Base-by-base conservation (phyloP, 2,113 vertebrate genomes). In the Asarcornis scutulata region DNA sequence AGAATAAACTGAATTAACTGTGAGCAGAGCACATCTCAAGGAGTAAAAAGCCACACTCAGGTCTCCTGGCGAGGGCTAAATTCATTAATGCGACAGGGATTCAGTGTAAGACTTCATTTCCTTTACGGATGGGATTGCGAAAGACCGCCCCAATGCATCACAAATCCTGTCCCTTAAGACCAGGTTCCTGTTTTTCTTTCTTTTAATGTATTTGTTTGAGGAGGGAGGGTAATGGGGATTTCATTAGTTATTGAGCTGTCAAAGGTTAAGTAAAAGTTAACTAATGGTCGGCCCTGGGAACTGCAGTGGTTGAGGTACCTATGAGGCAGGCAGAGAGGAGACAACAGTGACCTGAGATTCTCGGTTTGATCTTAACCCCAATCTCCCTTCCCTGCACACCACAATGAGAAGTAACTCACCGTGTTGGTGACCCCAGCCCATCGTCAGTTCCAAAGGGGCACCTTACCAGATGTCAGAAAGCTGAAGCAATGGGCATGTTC, bases 241-340 rank as follows among this genome's bases (percentile, higher is more conserved):
- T 71, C 1, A 2, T 42, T 84, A 91, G n/a, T 67, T 68, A 81
- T 6, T 18, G 17, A 74, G 55, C 42, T 71, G 46, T 34, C 42
- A 74, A 93, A 95, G 80, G 74, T 62, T 75, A 96, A 93, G 52
- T 38, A 83, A 64, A 68, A 86, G 17, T 69, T 78, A 93, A 88
- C 52, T 58, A 31, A 69, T 26, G 72, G 52, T 9, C 52, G 94
- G 42, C 44, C 69, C 66, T 59, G 32, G 29, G 36, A 81, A 62
- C 21, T 25, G 73, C 91, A 81, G 76, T 31, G 73, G 21, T 91
- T 64, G 32, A 27, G 42, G 78, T 87, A 85, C 62, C 55, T 87
- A 34, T 0, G 1, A 92, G 48, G 27, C 67, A 91, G 13, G 64
- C 32, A 89, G 1, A 13, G 44, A 68, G 29, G 6, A 95, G 44